Base-by-base conservation (phyloP, 2,113 vertebrate genomes). In the Parus major region DNA sequence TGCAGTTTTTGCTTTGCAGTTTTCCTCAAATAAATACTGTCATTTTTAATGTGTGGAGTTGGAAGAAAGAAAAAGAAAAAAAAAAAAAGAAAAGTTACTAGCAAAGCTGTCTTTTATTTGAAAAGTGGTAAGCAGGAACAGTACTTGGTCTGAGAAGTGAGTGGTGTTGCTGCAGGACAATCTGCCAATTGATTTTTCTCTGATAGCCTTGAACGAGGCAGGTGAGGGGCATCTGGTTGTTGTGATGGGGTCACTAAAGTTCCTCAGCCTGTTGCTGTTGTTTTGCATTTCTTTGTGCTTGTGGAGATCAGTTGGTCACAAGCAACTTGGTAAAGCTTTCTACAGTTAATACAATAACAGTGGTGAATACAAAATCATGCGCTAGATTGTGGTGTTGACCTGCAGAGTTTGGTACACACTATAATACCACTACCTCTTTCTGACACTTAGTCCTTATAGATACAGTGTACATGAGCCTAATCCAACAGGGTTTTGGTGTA, bases 381-480 rank as follows among this genome's bases (percentile, higher is more conserved):
- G 24, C 42, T 27, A 41, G 21, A 11, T 75, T 35, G 5, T 25
- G 17, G 36, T 4, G 27, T 56, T 3, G 3, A 24, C 63, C 31
- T 69, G 59, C 42, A 78, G 36, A 60, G 15, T 36, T 2, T 60
- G 33, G 11, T 60, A 19, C 27, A 41, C 19, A 8, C 7, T 0
- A 0, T 41, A 44, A n/a, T 0, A 0, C 4, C 33, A 8, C 4
- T 22, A 7, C 22, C 11, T 39, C 20, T 59, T 53, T 57, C 42
- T 81, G 36, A 76, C 25, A 7, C 3, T 53, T 28, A 25, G 9
- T 66, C 22, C 5, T 49, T 53, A 13, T 2, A 44, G 4, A 18
- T 35, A 8, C 1, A n/a, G 29, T 7, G 5, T 33, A 33, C 5
- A 1, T 10, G 31, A 80, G 15, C 23, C 8, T 78, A 52, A 85